Percentiles rank a stretch among this genome's conserved stretches.
These are phyloP conservation scores for Micrasema minimum DNA, from an alignment of 1,140 invertebrate genomes.

Conservation along the genomic window DNA sequence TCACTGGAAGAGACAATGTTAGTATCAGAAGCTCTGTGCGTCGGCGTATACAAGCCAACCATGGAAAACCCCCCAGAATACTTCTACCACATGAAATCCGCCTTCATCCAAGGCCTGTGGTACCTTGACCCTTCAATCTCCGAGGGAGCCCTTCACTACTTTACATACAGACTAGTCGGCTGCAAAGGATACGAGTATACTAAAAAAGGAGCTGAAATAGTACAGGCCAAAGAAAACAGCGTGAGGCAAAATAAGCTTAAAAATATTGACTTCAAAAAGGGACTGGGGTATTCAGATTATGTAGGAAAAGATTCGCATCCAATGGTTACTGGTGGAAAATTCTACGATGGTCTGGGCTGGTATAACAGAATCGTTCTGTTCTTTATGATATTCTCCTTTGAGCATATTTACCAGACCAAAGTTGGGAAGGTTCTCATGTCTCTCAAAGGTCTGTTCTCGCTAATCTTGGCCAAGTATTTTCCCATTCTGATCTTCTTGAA, in stretches of 20 bases:
- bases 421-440: constrained; percentile 59
- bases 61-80: constrained; percentile 63
- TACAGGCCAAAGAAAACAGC: neutral
- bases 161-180: constrained; percentile 56
- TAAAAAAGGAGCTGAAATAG: constrained; percentile 6
- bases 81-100: constrained; percentile 63
- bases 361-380: constrained; percentile 41
- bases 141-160: constrained; percentile 57
- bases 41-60: constrained; percentile 60
- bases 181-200: constrained; percentile 60
- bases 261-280: constrained; percentile 23
- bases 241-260: neutral
- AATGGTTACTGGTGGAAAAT: constrained; percentile 18
- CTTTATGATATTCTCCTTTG: constrained; percentile 41
- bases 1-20: constrained; percentile 61
- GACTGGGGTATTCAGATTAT: constrained; percentile 11
- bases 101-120: constrained; percentile 64
- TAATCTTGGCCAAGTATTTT: constrained; percentile 60
- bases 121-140: constrained; percentile 59
- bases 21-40: constrained; percentile 59
- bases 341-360: constrained; percentile 33
- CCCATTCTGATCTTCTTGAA: constrained; percentile 61
- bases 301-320: neutral
- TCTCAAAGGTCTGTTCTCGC: constrained; percentile 55
- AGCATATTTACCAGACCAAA: constrained; percentile 53